Conservation (phyloP, 2,888 invertebrate genomes). For the Tachystola acroxantha region DNA sequence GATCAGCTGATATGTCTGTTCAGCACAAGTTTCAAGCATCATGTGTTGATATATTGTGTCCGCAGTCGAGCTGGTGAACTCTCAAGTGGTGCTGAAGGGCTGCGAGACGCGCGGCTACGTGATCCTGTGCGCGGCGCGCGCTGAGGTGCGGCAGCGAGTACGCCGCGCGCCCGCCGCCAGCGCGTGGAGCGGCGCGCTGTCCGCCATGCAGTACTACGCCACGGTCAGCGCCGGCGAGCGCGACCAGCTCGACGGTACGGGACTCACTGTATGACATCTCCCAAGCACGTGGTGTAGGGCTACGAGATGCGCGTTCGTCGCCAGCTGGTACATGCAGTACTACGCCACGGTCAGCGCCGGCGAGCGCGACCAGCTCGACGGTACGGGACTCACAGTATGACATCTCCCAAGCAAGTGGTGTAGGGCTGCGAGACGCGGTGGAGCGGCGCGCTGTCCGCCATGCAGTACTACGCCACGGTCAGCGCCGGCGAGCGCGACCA, state of each 20-base stretch:
- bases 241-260: constrained; percentile 79
- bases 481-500: constrained; percentile 87
- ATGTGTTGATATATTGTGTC: no score
- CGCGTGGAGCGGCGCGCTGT: constrained; percentile 95
- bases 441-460: constrained; percentile 93
- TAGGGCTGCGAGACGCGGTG: constrained; percentile 98
- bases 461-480: constrained; percentile 99
- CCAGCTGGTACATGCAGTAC: constrained; percentile 99
- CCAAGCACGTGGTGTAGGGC: constrained; percentile 95
- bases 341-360: constrained; percentile 97
- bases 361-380: constrained; percentile 82
- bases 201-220: constrained; percentile 99
- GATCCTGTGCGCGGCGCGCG: constrained; percentile 96
- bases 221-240: constrained; percentile 92
- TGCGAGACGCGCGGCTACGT: constrained; percentile 98
- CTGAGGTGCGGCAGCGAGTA: constrained; percentile 93
- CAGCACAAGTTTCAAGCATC: no score
- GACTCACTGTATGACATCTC: no score
- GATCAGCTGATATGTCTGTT: no score
- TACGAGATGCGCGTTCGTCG: constrained; percentile 95
- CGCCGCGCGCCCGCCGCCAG: constrained; percentile 91
- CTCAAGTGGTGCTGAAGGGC: constrained; percentile 95
- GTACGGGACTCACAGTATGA: no score
- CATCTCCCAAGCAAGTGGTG: constrained; percentile 94
- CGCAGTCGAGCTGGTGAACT: constrained; percentile 92